Percentiles rank a stretch among this genome's conserved stretches.
phyloP scores from a whole-genome alignment of 2,888 invertebrate species.

The Sesamia inferens region DNA sequence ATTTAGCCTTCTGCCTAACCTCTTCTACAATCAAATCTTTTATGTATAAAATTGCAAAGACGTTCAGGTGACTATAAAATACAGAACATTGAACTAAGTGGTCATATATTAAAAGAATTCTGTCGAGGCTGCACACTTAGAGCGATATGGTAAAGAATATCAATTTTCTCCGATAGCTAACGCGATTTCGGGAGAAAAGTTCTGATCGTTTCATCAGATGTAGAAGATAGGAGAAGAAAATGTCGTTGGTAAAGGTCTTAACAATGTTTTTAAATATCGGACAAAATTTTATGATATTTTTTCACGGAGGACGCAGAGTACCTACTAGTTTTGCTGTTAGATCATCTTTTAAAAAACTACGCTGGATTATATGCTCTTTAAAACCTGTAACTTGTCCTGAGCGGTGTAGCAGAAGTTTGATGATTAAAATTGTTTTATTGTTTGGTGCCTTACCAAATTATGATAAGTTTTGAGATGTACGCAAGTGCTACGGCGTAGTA shows the following conservation, averaged over 20 bases:
- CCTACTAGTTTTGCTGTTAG: neutral
- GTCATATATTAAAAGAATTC: constrained; percentile 39
- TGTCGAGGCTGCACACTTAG: constrained; percentile 45
- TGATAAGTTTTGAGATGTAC: neutral
- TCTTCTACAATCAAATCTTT: neutral
- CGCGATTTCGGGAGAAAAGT: constrained; percentile 32
- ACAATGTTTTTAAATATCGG: neutral
- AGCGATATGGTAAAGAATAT: constrained; percentile 42
- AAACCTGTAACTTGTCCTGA: neutral
- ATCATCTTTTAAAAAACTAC: neutral
- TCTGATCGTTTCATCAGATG: constrained; percentile 33
- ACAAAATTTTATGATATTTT: constrained; percentile 14
- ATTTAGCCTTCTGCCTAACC: constrained; percentile 17
- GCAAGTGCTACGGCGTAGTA: neutral
- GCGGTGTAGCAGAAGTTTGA: neutral
- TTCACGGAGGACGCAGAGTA: neutral
- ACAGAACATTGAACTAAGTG: constrained; percentile 54
- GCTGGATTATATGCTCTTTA: neutral
- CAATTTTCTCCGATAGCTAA: constrained; percentile 47
- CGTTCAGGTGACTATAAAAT: constrained; percentile 58
- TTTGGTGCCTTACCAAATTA: neutral
- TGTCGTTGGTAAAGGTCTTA: neutral
- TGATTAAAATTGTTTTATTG: too few species aligned
- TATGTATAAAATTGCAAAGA: constrained; percentile 50
- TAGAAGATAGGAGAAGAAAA: constrained; percentile 7